Evolutionary conservation across 2,888 invertebrate genomes (phyloP).

Genomic region (Acanthosepion esculentum): DNA sequence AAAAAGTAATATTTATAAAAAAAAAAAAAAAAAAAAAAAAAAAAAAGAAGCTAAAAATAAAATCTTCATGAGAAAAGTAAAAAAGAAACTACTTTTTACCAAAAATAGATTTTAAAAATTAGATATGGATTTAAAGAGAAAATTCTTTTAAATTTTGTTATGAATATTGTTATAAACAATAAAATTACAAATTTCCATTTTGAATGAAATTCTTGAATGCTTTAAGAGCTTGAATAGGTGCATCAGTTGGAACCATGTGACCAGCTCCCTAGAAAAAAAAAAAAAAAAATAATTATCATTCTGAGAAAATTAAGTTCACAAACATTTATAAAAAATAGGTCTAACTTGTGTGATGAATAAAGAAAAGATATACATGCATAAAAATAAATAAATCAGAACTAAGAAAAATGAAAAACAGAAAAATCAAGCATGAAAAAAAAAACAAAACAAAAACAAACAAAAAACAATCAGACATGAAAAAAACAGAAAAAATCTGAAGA

Average conservation of each 20-base stretch:
- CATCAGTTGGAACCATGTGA: slow-evolving; percentile 75
- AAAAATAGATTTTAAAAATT: neutral
- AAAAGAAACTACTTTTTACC: neutral
- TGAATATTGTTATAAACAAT: neutral
- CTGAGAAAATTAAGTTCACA: neutral
- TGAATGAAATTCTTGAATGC: slow-evolving; percentile 71
- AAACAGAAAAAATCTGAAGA: no score
- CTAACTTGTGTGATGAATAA: no score
- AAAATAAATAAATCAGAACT: no score
- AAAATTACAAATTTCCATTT: slow-evolving; percentile 57
- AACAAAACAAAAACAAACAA: no score
- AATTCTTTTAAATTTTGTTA: neutral
- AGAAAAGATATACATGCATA: neutral
- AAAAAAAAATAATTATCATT: slow-evolving; percentile 49
- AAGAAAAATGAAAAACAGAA: no score
- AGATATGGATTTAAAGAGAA: neutral
- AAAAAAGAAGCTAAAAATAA: no score
- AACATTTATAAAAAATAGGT: neutral
- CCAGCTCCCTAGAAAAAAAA: slow-evolving; percentile 71
- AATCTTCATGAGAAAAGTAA: neutral
- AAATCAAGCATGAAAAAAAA: no score
- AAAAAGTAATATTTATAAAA: no score
- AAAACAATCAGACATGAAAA: neutral
- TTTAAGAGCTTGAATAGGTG: slow-evolving; percentile 70
- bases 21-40: no score